phyloP scores from a whole-genome alignment of 2,113 vertebrate species.

The Bos javanicus region DNA sequence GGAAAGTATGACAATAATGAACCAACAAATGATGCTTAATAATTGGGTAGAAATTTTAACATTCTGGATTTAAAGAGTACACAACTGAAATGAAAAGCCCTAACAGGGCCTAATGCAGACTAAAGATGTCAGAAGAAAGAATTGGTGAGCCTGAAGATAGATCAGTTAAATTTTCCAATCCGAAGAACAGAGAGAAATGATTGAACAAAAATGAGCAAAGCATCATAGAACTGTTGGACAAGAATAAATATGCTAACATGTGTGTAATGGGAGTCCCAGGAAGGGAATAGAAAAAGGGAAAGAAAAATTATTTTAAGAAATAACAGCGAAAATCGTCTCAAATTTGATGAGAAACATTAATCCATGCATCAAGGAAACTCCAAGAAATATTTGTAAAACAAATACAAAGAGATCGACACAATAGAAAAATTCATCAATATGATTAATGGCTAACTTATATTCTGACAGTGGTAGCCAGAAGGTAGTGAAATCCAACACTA shows the following conservation, averaged over 20 bases:
- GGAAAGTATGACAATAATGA: neutral
- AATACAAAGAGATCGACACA: neutral
- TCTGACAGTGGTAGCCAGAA: neutral
- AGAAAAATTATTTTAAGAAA: neutral
- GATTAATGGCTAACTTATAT: neutral
- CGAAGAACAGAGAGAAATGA: neutral
- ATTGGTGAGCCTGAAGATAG: neutral
- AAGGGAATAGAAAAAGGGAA: neutral
- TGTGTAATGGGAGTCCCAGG: neutral
- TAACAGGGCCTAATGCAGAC: neutral
- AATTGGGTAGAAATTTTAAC: neutral
- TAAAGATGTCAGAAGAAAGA: neutral
- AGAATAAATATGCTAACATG: neutral
- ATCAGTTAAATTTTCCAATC: neutral
- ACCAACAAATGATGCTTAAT: neutral
- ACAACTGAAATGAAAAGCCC: neutral
- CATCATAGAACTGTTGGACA: neutral
- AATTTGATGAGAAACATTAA: neutral
- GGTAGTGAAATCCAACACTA: neutral
- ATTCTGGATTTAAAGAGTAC: neutral
- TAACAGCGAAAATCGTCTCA: neutral
- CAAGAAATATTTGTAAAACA: neutral
- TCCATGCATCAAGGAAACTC: neutral
- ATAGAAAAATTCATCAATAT: neutral
- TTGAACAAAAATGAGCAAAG: neutral